Evolutionary conservation across 2,888 invertebrate genomes (phyloP).

Genomic region (Troides oblongomaculatus): DNA sequence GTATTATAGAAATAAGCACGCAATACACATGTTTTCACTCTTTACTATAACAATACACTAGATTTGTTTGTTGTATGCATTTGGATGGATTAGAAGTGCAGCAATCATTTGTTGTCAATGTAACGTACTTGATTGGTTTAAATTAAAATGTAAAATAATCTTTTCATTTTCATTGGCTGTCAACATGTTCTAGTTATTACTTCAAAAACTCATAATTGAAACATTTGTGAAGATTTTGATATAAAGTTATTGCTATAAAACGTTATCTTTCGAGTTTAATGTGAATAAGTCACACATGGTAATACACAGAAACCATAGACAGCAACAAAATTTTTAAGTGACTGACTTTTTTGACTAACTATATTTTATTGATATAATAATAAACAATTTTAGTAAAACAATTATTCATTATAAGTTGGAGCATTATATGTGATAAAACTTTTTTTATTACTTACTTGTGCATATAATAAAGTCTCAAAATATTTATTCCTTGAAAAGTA

Average conservation of each 20-base stretch:
- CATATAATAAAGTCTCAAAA: too few relatives aligned
- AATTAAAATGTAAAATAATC: slow-evolving; percentile 23
- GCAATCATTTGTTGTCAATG: slow-evolving; percentile 25
- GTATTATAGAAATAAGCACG: slow-evolving; percentile 6
- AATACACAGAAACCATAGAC: slow-evolving; percentile 3
- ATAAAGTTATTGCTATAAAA: background rate
- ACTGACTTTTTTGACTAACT: background rate
- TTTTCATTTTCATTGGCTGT: slow-evolving; percentile 25
- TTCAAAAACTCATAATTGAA: slow-evolving; percentile 7
- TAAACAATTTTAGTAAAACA: background rate
- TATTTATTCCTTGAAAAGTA: too few relatives aligned
- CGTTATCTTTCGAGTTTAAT: slow-evolving; percentile 8
- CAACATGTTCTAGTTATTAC: background rate
- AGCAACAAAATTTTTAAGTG: background rate
- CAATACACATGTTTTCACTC: slow-evolving; percentile 12
- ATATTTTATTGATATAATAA: background rate
- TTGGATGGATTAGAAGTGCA: slow-evolving; percentile 30
- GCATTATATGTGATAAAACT: too few relatives aligned
- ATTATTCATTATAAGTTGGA: too few relatives aligned
- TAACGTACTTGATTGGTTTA: slow-evolving; percentile 27
- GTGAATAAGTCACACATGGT: slow-evolving; percentile 5
- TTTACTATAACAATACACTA: slow-evolving; percentile 13
- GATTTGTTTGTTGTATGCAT: slow-evolving; percentile 31
- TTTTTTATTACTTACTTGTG: too few relatives aligned
- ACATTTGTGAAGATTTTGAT: background rate